A percentile compares a stretch with the other conserved stretches of the same genome.
Evolutionary conservation across 2,797 vertebrate species (phyloP).

Genomic region (Pristis pectinata): DNA sequence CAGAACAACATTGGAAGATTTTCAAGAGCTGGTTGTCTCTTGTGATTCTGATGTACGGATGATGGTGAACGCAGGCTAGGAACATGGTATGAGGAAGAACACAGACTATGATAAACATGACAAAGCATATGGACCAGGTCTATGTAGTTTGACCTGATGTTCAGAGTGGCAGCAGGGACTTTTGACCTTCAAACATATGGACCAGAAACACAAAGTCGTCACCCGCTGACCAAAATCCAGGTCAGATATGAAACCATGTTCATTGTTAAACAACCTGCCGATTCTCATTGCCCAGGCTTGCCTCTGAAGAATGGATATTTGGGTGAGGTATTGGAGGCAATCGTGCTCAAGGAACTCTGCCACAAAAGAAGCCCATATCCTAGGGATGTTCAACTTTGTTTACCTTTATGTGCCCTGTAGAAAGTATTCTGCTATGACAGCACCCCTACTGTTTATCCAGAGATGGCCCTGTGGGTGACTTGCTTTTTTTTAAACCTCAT

Average conservation of each 20-base stretch:
- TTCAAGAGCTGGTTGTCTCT: not conserved
- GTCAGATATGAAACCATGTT: not conserved
- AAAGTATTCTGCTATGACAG: not conserved
- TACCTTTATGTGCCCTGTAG: not conserved
- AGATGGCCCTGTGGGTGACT: not conserved
- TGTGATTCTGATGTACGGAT: not conserved
- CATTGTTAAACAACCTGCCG: not conserved
- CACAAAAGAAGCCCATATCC: not conserved
- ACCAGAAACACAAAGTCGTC: not conserved
- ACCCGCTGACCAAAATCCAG: not conserved
- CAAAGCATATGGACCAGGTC: not conserved
- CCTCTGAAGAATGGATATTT: not conserved
- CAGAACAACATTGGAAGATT: not conserved
- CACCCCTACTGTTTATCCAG: not conserved
- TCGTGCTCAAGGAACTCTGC: no score
- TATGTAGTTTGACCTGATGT: not conserved
- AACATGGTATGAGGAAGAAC: no score
- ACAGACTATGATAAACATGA: not conserved
- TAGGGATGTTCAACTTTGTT: not conserved
- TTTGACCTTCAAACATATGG: not conserved
- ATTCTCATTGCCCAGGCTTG: not conserved
- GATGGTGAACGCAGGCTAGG: not conserved
- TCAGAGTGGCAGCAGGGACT: not conserved
- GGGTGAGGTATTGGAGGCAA: not conserved
- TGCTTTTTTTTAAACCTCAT: not conserved